phyloP scores from a whole-genome alignment of 2,888 invertebrate species.

The Calephelis perditalis region DNA sequence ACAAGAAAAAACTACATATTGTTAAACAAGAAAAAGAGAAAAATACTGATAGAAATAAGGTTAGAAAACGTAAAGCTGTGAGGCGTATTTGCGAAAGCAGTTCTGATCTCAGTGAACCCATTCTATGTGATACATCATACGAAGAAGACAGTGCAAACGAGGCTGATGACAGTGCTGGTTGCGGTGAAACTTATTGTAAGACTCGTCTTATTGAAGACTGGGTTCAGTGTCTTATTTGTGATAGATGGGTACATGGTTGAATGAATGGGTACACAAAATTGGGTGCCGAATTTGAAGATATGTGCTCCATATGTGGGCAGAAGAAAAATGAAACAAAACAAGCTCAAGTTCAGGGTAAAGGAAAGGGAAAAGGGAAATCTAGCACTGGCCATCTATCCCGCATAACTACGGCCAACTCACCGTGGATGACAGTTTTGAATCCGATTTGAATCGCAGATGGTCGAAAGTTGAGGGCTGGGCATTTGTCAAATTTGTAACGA shows the following conservation, averaged over 20 bases:
- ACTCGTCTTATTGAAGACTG: not conserved
- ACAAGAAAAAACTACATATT: too few relatives aligned
- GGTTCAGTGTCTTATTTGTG: not conserved
- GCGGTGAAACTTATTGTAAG: not conserved
- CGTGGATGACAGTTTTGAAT: not conserved
- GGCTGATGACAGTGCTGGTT: not conserved
- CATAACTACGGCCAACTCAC: not conserved
- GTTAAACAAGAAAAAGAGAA: not conserved
- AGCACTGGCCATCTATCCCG: not conserved
- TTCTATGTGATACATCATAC: not conserved
- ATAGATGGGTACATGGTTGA: not conserved
- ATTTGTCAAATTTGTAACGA: too few relatives aligned
- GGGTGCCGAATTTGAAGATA: not conserved
- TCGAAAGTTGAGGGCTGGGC: too few relatives aligned
- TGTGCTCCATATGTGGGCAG: not conserved
- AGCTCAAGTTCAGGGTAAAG: not conserved
- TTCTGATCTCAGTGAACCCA: constrained; percentile 1
- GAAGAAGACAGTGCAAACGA: not conserved
- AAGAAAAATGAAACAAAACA: not conserved
- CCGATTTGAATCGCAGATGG: too few relatives aligned
- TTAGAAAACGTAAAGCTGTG: not conserved
- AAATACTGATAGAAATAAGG: not conserved
- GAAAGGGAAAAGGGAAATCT: not conserved
- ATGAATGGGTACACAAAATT: too few relatives aligned
- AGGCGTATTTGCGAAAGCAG: not conserved